phyloP scores from a whole-genome alignment of 92 coral and sea anemone species.

The Porites evermanni region DNA sequence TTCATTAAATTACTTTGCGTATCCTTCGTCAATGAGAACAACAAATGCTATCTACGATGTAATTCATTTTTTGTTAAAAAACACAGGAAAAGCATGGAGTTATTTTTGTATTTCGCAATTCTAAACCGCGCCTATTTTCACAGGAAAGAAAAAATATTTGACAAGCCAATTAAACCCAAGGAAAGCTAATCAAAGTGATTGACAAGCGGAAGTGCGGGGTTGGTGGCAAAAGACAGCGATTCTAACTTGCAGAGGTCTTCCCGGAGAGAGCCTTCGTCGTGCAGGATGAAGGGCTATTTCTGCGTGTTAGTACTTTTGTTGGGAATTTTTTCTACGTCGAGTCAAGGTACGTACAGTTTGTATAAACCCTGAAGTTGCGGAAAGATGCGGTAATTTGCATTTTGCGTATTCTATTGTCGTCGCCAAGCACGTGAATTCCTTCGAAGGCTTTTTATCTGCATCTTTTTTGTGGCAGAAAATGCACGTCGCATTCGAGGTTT shows the following conservation, averaged over 20 bases:
- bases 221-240: neutral
- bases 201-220: slow-evolving; percentile 17
- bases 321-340: neutral
- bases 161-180: slow-evolving; percentile 11
- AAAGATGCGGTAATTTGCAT: neutral
- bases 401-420: neutral
- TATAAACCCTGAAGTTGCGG: neutral
- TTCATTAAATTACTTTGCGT: neutral
- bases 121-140: slow-evolving; percentile 4
- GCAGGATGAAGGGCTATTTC: neutral
- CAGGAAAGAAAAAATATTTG: neutral
- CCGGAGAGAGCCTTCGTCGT: neutral
- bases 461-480: neutral
- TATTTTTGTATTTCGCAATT: slow-evolving; percentile 15
- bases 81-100: neutral
- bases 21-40: neutral
- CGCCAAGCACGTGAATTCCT: neutral
- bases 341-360: slow-evolving; percentile 24
- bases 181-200: slow-evolving; percentile 5
- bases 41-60: neutral
- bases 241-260: neutral
- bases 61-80: neutral
- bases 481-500: no score
- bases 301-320: neutral
- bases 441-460: neutral